Evolutionary conservation across 1,140 invertebrate species (phyloP).

Genomic region (Chlorops oryzae): DNA sequence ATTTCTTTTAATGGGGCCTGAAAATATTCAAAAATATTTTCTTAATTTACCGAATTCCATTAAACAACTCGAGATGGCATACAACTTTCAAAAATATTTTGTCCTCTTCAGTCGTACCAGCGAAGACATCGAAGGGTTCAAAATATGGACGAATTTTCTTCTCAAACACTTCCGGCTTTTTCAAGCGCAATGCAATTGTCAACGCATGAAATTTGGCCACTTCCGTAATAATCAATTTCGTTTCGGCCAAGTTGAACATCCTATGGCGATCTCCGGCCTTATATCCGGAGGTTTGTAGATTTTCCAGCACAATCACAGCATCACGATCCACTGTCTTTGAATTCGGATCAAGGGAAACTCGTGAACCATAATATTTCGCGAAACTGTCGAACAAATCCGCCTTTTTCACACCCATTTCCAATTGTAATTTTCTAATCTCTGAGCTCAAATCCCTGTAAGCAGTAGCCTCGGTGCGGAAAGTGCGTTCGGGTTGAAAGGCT

Average conservation of each 20-base stretch:
- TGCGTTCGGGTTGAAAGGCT: conserved; percentile 54
- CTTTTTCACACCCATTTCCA: conserved; percentile 45
- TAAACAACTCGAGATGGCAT: too few relatives aligned
- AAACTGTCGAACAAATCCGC: conserved; percentile 48
- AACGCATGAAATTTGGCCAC: conserved; percentile 56
- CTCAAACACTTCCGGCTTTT: conserved; percentile 51
- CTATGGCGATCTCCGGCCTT: conserved; percentile 48
- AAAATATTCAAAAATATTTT: too few relatives aligned
- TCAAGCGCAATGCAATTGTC: conserved; percentile 52
- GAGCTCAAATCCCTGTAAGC: conserved; percentile 53
- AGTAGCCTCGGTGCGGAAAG: conserved; percentile 55
- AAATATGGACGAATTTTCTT: conserved; percentile 44
- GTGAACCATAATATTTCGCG: conserved; percentile 53
- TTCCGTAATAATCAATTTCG: conserved; percentile 48
- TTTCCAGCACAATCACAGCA: conserved; percentile 55
- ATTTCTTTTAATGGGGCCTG: conserved; percentile 9
- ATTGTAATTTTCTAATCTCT: conserved; percentile 50
- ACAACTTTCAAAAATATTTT: too few relatives aligned
- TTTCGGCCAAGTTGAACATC: conserved; percentile 51
- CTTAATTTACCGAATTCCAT: too few relatives aligned
- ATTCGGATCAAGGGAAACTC: conserved; percentile 47
- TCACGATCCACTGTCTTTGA: conserved; percentile 50
- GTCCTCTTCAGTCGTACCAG: too few relatives aligned
- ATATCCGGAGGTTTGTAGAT: conserved; percentile 51
- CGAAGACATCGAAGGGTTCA: too few relatives aligned